phyloP scores from a whole-genome alignment of 2,888 invertebrate genomes.

The Electrophaes corylata region DNA sequence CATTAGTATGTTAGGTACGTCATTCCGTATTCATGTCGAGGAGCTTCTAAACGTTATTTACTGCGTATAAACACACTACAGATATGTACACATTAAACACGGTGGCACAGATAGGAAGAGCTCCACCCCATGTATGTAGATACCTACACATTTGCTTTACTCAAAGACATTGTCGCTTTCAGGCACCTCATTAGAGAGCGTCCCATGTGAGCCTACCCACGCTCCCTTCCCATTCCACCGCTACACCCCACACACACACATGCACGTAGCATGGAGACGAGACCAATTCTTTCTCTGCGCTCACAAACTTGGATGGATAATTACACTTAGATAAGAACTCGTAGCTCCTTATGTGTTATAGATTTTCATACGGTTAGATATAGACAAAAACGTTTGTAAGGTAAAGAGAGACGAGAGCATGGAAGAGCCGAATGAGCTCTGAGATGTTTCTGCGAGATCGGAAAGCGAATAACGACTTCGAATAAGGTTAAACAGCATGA shows the following conservation, averaged over 20 bases:
- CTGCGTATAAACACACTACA: constrained; percentile 54
- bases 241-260: constrained; percentile 55
- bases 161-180: constrained; percentile 85
- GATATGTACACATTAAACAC: constrained; percentile 46
- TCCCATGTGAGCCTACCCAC: constrained; percentile 81
- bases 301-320: constrained; percentile 81
- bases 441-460: constrained; percentile 32
- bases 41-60: constrained; percentile 44
- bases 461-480: constrained; percentile 18
- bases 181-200: constrained; percentile 84
- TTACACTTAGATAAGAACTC: constrained; percentile 79
- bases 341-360: constrained; percentile 61
- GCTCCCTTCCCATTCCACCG: constrained; percentile 46
- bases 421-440: constrained; percentile 26
- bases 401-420: constrained; percentile 29
- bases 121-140: constrained; percentile 76
- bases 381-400: constrained; percentile 37
- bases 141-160: constrained; percentile 83
- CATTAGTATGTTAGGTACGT: constrained; percentile 37
- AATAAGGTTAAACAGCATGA: constrained; percentile 16
- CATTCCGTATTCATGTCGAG: constrained; percentile 41
- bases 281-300: constrained; percentile 79
- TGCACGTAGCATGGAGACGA: constrained; percentile 55
- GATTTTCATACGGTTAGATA: constrained; percentile 39
- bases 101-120: constrained; percentile 61